phyloP scores from a whole-genome alignment of 2,797 vertebrate species.

The Aldrovandia affinis region DNA sequence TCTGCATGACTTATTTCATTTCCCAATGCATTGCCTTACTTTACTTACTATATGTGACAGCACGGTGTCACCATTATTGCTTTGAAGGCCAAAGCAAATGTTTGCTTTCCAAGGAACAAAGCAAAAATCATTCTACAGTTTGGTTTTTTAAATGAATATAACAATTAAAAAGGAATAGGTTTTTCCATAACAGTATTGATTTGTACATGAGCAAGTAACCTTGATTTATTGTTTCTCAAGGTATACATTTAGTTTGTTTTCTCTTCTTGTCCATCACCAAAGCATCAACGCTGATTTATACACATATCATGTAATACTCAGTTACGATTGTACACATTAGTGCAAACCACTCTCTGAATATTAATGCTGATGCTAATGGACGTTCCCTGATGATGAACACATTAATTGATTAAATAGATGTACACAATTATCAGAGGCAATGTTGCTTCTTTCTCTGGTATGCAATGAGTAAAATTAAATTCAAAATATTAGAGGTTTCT shows the following conservation, averaged over 20 bases:
- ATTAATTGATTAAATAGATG: constrained; percentile 81
- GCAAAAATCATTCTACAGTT: constrained; percentile 22
- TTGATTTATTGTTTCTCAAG: constrained; percentile 7
- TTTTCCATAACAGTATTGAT: constrained; percentile 30
- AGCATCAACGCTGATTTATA: not conserved
- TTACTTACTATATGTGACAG: constrained; percentile 24
- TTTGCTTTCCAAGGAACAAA: not conserved
- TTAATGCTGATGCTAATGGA: constrained; percentile 76
- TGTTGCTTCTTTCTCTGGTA: constrained; percentile 69
- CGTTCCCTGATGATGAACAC: constrained; percentile 65
- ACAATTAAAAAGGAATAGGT: constrained; percentile 24
- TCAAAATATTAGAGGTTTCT: constrained; percentile 66
- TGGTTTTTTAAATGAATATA: constrained; percentile 22
- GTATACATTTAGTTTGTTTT: constrained; percentile 28
- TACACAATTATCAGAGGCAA: constrained; percentile 72
- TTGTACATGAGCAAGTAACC: constrained; percentile 16
- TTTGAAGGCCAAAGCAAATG: constrained; percentile 4
- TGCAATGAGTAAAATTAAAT: constrained; percentile 64
- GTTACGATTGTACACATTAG: constrained; percentile 56
- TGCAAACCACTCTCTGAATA: constrained; percentile 70
- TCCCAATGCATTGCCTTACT: not conserved
- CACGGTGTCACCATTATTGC: constrained; percentile 14
- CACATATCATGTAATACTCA: constrained; percentile 34
- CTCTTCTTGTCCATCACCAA: constrained; percentile 44
- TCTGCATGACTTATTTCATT: constrained; percentile 2